Base-by-base conservation (phyloP, 2,113 vertebrate genomes). In the Benitochromis conjunctus region DNA sequence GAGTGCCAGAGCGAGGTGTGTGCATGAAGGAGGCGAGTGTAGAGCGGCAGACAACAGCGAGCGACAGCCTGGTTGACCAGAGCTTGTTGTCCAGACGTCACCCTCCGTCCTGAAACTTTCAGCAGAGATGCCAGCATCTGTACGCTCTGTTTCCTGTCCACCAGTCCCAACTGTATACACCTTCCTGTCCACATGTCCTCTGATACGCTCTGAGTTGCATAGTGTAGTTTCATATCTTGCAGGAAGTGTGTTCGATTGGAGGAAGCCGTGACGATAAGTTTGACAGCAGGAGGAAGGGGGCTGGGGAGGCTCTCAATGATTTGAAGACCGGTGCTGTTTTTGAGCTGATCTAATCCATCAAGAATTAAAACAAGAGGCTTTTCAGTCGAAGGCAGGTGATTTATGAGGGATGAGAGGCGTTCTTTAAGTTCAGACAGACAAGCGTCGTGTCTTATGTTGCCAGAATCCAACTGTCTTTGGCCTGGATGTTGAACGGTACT, bases 21-120 rank as follows among this genome's bases (percentile, higher is more conserved):
- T 2, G n/a, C 56, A 36, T 94, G 92, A 79, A 95, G 89, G 12
- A 95, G 91, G 36, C 89, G 91, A 36, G 85, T 29, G 11, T 96
- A 97, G 79, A 97, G 91, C 2, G 93, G 79, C 13, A 96, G 91
- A 71, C 92, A 8, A 31, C 96, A 96, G 58, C 92, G 91, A 58
- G 80, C 92, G 55, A 97, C 87, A 9, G 95, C 96, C 86, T 91
- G 87, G 90, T 96, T 97, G 19, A 97, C 94, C 86, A 96, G 93
- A 13, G 90, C 86, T 87, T 97, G 97, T 77, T 97, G 97, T 46
- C 97, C 97, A 3, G 97, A 97, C 0, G 97, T 97, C 56, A 97
- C 95, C 82, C 78, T 96, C 90, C 96, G 95, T 26, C 95, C 92
- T 21, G 90, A 93, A 9, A 57, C 13, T n/a, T 62, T 85, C 51